phyloP scores from a whole-genome alignment of 2,888 invertebrate genomes.

The Cryptophagus acutangulus region DNA sequence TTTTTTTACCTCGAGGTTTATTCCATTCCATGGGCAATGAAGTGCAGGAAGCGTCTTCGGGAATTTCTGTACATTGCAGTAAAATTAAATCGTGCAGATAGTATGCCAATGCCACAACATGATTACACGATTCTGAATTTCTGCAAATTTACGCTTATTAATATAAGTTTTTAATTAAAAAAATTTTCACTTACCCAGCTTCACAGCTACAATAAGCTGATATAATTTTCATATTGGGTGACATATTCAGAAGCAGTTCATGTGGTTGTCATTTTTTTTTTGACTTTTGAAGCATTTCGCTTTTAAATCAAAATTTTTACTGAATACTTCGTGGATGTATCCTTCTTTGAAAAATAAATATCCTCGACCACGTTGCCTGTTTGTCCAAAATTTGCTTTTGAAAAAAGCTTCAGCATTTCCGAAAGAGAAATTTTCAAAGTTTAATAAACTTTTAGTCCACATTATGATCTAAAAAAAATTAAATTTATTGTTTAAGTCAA shows the following conservation, averaged over 20 bases:
- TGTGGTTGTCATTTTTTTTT: slow-evolving; percentile 4
- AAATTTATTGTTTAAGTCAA: too few relatives aligned
- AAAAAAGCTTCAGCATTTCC: too few relatives aligned
- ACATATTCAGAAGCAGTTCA: not conserved
- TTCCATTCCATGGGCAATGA: not conserved
- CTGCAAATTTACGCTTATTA: not conserved
- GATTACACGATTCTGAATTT: slow-evolving; percentile 1
- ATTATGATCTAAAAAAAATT: too few relatives aligned
- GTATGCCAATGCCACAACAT: not conserved
- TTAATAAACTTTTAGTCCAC: too few relatives aligned
- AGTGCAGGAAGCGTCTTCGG: not conserved
- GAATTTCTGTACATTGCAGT: not conserved
- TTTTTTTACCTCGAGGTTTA: not conserved
- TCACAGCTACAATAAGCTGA: slow-evolving; percentile 4
- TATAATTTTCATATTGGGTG: not conserved
- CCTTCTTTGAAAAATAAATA: slow-evolving; percentile 7
- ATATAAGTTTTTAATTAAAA: not conserved
- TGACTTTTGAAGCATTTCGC: slow-evolving; percentile 5
- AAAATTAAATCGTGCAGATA: not conserved
- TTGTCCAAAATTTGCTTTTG: not conserved
- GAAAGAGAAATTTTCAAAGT: too few relatives aligned
- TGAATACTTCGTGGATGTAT: slow-evolving; percentile 6
- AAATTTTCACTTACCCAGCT: slow-evolving; percentile 7
- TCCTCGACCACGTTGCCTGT: not conserved
- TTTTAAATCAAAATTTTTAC: not conserved